Conservation (phyloP, 2,888 invertebrate species). For the Oegoconia quadripuncta region DNA sequence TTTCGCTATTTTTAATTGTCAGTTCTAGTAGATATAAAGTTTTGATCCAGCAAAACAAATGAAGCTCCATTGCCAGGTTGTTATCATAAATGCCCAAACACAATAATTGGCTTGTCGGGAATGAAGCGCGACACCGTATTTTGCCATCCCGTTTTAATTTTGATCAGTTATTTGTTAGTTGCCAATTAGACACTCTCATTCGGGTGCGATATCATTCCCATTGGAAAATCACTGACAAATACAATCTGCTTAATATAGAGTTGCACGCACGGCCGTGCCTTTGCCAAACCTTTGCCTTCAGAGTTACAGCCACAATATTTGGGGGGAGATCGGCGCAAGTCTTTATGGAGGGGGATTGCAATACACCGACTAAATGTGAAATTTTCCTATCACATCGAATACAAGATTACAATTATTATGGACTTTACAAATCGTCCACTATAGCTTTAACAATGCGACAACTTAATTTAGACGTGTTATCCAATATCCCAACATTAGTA, state of each 20-base stretch:
- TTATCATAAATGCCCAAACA: slow-evolving; percentile 15
- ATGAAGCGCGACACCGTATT: too few species aligned
- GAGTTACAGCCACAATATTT: slow-evolving; percentile 38
- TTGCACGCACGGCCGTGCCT: too few species aligned
- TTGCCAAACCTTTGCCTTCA: slow-evolving; percentile 32
- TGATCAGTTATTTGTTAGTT: slow-evolving; percentile 2
- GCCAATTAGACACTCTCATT: background rate
- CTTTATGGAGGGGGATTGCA: slow-evolving; percentile 47
- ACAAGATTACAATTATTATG: slow-evolving; percentile 65
- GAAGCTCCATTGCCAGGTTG: slow-evolving; percentile 9
- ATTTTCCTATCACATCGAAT: slow-evolving; percentile 64
- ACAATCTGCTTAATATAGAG: too few species aligned
- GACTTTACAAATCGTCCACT: slow-evolving; percentile 55
- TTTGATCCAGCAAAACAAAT: slow-evolving; percentile 42
- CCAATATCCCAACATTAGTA: slow-evolving; percentile 42
- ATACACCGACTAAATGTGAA: slow-evolving; percentile 67
- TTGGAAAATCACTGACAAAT: slow-evolving; percentile 3
- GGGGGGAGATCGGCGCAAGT: slow-evolving; percentile 60
- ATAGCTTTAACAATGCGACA: slow-evolving; percentile 65
- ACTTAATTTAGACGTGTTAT: slow-evolving; percentile 61
- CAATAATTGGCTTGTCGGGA: slow-evolving; percentile 16
- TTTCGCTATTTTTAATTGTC: background rate
- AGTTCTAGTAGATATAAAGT: slow-evolving; percentile 50
- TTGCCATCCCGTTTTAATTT: too few species aligned
- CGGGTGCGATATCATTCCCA: background rate